Conservation (phyloP, 2,113 vertebrate species). For the Seriola dumerili region DNA sequence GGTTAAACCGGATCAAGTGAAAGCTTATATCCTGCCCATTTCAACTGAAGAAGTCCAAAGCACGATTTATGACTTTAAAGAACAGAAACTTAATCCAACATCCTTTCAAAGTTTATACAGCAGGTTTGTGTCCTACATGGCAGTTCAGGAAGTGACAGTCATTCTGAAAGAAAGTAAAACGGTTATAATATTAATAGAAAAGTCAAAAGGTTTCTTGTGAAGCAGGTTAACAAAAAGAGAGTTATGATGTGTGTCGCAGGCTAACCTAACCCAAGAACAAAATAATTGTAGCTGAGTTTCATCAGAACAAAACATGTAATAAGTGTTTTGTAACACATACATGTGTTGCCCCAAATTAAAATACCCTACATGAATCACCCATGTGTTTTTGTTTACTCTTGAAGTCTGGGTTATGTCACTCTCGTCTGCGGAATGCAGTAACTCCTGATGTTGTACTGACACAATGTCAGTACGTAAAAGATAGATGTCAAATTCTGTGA, state of each 20-base stretch:
- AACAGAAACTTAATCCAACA: not conserved
- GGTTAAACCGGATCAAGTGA: not conserved
- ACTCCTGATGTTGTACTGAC: not conserved
- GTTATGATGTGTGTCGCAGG: not conserved
- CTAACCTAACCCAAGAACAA: not conserved
- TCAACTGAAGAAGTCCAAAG: not conserved
- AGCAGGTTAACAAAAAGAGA: constrained; percentile 1
- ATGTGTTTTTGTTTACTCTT: not conserved
- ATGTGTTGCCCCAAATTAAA: not conserved
- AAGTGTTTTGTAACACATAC: not conserved
- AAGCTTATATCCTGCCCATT: not conserved
- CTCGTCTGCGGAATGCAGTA: constrained; percentile 29
- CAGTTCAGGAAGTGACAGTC: not conserved
- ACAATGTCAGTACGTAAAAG: not conserved
- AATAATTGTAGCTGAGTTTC: not conserved
- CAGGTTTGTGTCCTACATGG: not conserved
- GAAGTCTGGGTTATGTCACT: constrained; percentile 12
- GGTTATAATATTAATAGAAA: not conserved
- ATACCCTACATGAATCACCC: not conserved
- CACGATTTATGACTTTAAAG: constrained; percentile 5
- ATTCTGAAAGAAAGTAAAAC: not conserved
- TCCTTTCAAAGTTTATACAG: not conserved
- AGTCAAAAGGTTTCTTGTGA: not conserved
- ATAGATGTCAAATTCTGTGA: not conserved
- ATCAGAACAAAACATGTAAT: not conserved